Base-by-base conservation (phyloP, 53 echinoderm and acorn worm genomes). In the Arbacia lixula region DNA sequence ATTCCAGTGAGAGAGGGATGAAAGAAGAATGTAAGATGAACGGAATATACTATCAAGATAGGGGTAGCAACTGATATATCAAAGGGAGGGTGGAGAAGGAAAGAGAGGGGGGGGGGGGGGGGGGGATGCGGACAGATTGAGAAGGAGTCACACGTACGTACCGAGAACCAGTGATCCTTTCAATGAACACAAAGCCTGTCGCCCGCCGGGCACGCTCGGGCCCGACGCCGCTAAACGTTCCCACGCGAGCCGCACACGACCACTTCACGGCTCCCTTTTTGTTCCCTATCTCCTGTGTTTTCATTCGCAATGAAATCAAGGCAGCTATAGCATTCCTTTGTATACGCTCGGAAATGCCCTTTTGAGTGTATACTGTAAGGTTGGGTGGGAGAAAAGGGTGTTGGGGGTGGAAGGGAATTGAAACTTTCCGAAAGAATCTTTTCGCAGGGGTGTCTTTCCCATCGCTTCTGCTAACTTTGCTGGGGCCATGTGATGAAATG, bases 171-270 rank as follows among this genome's bases (percentile, higher is more conserved):
- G 24, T 31, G 21, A 2, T 2, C 50, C 46, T 14, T 46, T 10
- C 46, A 8, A 8, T 46, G 46, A 21, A 73, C 53, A 73, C 73
- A 73, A 73, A 73, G 73, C 73, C 73, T 27, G 40, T 72, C 72
- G 14, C 72, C 49, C 73, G 51, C 30, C 35, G 53, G 32, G 36
- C 14, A 24, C 21, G 77, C 28, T 33, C 35, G 53, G 32, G 36
- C 14, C 33, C 21, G 77, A 56, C 77, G 58, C 77, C 58, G 58
- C 54, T 43, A 81, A 81, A 30, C 63, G 81, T 81, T 81, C 81
- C 81, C 81, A 81, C 81, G 43, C 81, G 81, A 81, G 33, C 12
- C 30, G 63, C 81, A 81, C 81, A 63, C 81, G 81, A 81, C 81
- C 81, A 63, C 49, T 81, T 81, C 81, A 63, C 81, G 31, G 49